phyloP scores from a whole-genome alignment of 2,113 vertebrate species.

The Xenopus borealis region DNA sequence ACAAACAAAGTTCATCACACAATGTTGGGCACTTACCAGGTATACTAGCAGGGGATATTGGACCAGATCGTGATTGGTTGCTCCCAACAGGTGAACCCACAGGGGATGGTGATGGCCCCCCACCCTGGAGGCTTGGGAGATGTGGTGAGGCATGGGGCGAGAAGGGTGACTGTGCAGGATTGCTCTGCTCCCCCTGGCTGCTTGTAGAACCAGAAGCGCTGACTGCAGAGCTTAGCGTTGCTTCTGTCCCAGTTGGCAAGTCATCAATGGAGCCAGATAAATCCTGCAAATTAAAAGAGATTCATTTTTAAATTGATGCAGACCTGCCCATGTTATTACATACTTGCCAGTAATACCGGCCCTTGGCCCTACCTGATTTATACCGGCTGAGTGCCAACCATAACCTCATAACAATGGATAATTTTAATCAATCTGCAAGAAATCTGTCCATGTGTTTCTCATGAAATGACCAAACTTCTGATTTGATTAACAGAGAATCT shows the following conservation, averaged over 20 bases:
- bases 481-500: no score
- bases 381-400: no score
- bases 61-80: constrained; percentile 89
- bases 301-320: no score
- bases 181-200: constrained; percentile 88
- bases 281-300: constrained; percentile 68
- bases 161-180: constrained; percentile 90
- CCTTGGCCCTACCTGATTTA: no score
- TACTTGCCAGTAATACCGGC: no score
- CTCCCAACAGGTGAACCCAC: constrained; percentile 90
- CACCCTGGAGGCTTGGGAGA: constrained; percentile 83
- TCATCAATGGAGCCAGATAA: constrained; percentile 94
- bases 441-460: no score
- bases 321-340: no score
- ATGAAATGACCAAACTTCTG: no score
- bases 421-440: no score
- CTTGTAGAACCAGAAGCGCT: constrained; percentile 79
- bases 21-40: constrained; percentile 68
- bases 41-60: constrained; percentile 87
- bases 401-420: no score
- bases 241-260: constrained; percentile 91
- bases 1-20: not conserved
- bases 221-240: constrained; percentile 80
- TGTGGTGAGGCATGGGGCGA: constrained; percentile 92
- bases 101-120: constrained; percentile 89